Conservation (phyloP, 2,113 vertebrate species). For the Aegotheles bennettii region DNA sequence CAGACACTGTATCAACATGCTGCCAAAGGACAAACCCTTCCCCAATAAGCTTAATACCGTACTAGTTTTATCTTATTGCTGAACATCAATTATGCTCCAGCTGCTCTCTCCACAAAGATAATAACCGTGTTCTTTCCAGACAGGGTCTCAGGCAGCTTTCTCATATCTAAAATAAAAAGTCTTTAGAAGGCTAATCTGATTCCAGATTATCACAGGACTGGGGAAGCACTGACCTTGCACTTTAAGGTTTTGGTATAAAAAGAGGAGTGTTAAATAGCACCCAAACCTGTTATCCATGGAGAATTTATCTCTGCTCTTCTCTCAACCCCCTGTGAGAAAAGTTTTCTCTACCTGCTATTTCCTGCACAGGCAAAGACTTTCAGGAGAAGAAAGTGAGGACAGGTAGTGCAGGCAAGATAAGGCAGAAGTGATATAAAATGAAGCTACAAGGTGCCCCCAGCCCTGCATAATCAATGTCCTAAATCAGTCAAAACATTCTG, state of each 20-base stretch:
- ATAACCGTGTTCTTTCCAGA: not conserved
- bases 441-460: not conserved
- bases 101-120: constrained; percentile 10
- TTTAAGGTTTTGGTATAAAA: not conserved
- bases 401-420: not conserved
- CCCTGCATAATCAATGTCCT: constrained; percentile 12
- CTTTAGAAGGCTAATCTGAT: not conserved
- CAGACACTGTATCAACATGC: constrained; percentile 18
- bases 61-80: not conserved
- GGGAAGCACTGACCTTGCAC: not conserved
- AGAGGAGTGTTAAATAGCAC: not conserved
- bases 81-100: constrained; percentile 10
- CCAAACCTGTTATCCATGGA: not conserved
- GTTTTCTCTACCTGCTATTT: not conserved
- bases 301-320: not conserved
- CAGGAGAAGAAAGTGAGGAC: not conserved
- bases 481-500: not conserved
- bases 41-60: constrained; percentile 9
- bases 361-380: not conserved
- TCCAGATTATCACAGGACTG: not conserved
- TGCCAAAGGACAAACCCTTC: constrained; percentile 39
- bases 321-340: not conserved
- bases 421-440: not conserved
- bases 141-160: not conserved
- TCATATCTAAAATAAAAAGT: not conserved